Conservation (phyloP, 1,140 invertebrate species). For the Cherax destructor region DNA sequence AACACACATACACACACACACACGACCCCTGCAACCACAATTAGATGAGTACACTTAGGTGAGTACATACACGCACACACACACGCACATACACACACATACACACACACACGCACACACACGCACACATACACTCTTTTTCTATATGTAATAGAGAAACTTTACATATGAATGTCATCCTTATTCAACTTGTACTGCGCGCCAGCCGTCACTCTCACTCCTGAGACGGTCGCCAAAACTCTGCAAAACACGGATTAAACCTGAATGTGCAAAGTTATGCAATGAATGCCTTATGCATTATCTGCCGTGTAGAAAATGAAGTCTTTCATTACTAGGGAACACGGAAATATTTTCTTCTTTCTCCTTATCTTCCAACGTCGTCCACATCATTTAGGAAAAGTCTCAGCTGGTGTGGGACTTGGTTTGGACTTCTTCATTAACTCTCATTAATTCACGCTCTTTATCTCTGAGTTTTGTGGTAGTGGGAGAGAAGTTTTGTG, state of each 20-base stretch:
- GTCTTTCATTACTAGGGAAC: neutral
- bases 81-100: neutral
- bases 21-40: neutral
- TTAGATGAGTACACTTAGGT: neutral
- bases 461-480: neutral
- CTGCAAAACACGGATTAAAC: neutral
- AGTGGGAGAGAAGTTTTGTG: too few relatives aligned
- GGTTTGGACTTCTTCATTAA: neutral
- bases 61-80: neutral
- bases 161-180: too few relatives aligned
- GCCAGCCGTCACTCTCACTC: neutral
- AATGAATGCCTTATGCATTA: conserved; percentile 3
- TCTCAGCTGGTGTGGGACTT: neutral
- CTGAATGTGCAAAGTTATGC: neutral
- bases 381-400: neutral
- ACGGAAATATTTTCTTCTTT: neutral
- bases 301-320: neutral
- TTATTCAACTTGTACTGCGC: too few relatives aligned
- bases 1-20: neutral
- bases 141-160: too few relatives aligned
- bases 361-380: neutral
- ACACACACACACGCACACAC: too few relatives aligned
- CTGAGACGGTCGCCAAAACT: neutral
- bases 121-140: too few relatives aligned
- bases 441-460: neutral